Percentiles rank a stretch among this genome's conserved stretches.
These are phyloP conservation scores for Lophius americanus DNA, from an alignment of 2,797 vertebrate species.

Conservation along the genomic window DNA sequence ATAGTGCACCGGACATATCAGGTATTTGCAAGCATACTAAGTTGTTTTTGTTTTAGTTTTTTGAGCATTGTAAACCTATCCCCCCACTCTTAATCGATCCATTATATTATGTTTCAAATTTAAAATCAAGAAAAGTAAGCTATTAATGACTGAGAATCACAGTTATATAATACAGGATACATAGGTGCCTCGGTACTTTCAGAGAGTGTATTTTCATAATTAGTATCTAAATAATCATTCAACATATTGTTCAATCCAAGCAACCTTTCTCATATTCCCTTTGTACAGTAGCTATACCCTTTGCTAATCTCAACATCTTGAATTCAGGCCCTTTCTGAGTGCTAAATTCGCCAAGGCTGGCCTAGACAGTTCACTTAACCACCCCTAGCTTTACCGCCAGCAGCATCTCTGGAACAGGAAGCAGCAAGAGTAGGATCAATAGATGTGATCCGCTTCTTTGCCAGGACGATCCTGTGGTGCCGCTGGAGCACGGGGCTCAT, in stretches of 20 bases:
- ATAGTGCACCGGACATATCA: not conserved
- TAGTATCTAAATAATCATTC: not conserved
- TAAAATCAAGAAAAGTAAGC: not conserved
- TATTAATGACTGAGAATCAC: not conserved
- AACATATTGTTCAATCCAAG: not conserved
- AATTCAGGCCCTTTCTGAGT: conserved; percentile 67
- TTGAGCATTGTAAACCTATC: not conserved
- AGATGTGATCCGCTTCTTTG: conserved; percentile 84
- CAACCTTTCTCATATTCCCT: conserved; percentile 20
- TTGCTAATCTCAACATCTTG: conserved; percentile 66
- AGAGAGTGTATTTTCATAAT: conserved; percentile 25
- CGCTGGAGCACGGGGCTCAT: conserved; percentile 74
- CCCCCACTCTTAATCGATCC: not conserved
- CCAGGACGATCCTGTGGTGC: conserved; percentile 73
- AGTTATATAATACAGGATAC: conserved; percentile 10
- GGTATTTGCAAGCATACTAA: not conserved
- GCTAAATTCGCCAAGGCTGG: conserved; percentile 70
- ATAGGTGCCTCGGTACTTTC: not conserved
- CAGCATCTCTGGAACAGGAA: conserved; percentile 78
- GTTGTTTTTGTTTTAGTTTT: not conserved
- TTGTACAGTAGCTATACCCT: conserved; percentile 48
- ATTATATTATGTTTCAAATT: not conserved
- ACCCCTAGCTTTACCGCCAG: conserved; percentile 69
- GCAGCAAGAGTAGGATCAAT: conserved; percentile 76
- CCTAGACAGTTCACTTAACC: conserved; percentile 77